Percentiles rank a stretch among this genome's conserved stretches.
Evolutionary conservation across 2,113 vertebrate species (phyloP).

Genomic region (Hydrochoerus hydrochaeris): DNA sequence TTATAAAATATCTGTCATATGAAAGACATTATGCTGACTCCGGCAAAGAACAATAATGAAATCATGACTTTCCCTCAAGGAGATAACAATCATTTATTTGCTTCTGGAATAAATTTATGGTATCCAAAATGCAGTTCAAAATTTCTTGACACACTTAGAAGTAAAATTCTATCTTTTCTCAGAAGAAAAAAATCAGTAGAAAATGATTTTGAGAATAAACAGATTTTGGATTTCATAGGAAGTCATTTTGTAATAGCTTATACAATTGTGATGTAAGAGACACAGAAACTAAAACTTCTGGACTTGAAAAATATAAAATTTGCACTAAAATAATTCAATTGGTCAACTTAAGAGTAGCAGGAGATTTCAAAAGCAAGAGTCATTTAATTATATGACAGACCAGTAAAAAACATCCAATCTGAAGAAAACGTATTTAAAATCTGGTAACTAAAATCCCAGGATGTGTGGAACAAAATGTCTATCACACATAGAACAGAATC

Average conservation of each 20-base stretch:
- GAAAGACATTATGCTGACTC: background rate
- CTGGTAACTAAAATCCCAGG: rapidly evolving
- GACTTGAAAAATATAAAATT: background rate
- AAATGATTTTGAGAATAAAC: background rate
- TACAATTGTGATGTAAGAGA: background rate
- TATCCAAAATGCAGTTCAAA: background rate
- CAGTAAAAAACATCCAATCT: background rate
- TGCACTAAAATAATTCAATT: background rate
- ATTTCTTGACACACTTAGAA: background rate
- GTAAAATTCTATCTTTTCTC: background rate
- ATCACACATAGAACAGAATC: background rate
- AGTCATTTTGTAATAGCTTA: background rate
- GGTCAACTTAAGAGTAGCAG: background rate
- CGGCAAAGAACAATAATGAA: background rate
- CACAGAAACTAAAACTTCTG: background rate
- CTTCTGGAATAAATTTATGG: background rate
- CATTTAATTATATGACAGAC: background rate
- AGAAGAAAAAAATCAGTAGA: background rate
- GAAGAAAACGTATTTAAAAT: background rate
- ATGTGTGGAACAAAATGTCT: background rate
- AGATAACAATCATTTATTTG: background rate
- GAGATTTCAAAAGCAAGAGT: too few species aligned
- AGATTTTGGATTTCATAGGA: background rate
- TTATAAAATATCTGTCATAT: background rate
- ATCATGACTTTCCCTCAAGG: background rate